A percentile compares a stretch with the other conserved stretches of the same genome.
phyloP scores from a whole-genome alignment of 2,888 invertebrate species.

The Oasisia sp. region DNA sequence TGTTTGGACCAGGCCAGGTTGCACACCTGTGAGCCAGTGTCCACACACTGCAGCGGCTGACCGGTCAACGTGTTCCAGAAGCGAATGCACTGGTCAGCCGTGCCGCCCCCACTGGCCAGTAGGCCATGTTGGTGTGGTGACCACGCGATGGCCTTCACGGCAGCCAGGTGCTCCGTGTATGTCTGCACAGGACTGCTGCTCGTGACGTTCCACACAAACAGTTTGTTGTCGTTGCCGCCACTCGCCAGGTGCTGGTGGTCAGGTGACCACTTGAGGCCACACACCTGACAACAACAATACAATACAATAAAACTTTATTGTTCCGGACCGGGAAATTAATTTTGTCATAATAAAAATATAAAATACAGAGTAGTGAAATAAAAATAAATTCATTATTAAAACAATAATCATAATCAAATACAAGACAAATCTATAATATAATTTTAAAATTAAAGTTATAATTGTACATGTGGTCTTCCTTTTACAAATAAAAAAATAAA shows the following conservation, averaged over 20 bases:
- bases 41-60: constrained; percentile 81
- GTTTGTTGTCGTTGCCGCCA: constrained; percentile 97
- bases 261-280: constrained; percentile 98
- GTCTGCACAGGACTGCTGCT: constrained; percentile 70
- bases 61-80: constrained; percentile 77
- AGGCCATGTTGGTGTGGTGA: constrained; percentile 94
- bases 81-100: constrained; percentile 83
- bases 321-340: too few species aligned
- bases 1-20: constrained; percentile 92
- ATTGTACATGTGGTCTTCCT: too few species aligned
- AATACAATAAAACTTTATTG: too few species aligned
- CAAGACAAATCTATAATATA: too few species aligned
- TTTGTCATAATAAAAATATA: too few species aligned
- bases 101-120: constrained; percentile 95
- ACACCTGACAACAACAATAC: constrained; percentile 71
- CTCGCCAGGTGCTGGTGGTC: constrained; percentile 97
- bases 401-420: too few species aligned
- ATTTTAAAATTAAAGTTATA: too few species aligned
- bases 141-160: constrained; percentile 84
- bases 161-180: constrained; percentile 66
- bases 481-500: too few species aligned
- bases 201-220: constrained; percentile 81
- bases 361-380: too few species aligned
- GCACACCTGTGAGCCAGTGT: constrained; percentile 95
- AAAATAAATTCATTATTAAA: too few species aligned